Evolutionary conservation across 2,797 vertebrate genomes (phyloP).

Genomic region (Halcyon chelicuti): DNA sequence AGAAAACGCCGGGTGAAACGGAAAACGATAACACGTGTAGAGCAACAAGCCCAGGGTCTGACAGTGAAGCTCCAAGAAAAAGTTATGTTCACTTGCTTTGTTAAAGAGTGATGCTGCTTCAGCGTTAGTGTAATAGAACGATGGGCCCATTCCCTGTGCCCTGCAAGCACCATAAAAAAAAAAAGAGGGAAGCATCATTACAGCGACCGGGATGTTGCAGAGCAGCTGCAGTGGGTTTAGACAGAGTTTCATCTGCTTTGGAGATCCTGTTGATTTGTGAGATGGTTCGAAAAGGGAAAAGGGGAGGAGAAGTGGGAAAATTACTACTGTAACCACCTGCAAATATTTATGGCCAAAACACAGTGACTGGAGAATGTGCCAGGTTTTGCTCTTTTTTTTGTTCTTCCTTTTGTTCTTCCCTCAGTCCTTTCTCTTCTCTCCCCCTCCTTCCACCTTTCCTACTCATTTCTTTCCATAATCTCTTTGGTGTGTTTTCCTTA

Average conservation of each 20-base stretch:
- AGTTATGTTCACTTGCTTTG: not conserved
- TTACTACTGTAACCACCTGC: slow-evolving; percentile 48
- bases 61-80: not conserved
- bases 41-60: not conserved
- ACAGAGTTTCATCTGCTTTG: slow-evolving; percentile 9
- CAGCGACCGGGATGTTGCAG: not conserved
- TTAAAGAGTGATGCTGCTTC: not conserved
- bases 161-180: not conserved
- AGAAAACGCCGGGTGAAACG: not conserved
- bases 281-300: not conserved
- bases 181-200: not conserved
- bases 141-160: not conserved
- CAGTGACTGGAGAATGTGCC: not conserved
- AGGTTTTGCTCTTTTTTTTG: slow-evolving; percentile 9
- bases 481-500: not conserved
- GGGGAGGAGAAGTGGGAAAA: slow-evolving; percentile 1
- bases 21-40: not conserved
- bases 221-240: not conserved
- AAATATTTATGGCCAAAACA: slow-evolving; percentile 44
- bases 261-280: slow-evolving; percentile 29
- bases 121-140: not conserved
- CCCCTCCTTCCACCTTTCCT: not conserved
- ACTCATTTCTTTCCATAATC: not conserved
- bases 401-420: slow-evolving; percentile 52
- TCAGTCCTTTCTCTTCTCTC: not conserved